Conservation (phyloP, 2,113 vertebrate genomes). For the Astur gentilis region DNA sequence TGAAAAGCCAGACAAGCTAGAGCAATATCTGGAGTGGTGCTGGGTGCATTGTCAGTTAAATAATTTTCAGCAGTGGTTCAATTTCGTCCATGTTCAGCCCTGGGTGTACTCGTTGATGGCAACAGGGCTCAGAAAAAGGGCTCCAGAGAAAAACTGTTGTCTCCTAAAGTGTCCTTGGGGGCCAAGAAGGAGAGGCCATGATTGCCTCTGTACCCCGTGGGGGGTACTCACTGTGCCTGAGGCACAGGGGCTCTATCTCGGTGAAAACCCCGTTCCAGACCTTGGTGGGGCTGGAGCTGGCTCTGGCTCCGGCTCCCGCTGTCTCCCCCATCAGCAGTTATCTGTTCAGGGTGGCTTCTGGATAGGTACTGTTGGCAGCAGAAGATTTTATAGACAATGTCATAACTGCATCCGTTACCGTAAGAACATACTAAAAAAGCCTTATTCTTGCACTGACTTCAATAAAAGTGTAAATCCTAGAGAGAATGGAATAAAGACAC, state of each 20-base stretch:
- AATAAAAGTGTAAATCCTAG: not conserved
- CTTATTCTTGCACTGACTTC: not conserved
- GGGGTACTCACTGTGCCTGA: not conserved
- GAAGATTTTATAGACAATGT: not conserved
- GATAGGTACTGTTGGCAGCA: not conserved
- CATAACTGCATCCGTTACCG: not conserved
- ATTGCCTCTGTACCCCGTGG: not conserved
- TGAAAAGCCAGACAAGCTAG: conserved; percentile 18
- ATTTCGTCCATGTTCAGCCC: not conserved
- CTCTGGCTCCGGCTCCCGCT: not conserved
- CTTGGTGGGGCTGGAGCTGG: not conserved
- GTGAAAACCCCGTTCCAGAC: not conserved
- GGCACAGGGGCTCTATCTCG: not conserved
- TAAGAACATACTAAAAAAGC: not conserved
- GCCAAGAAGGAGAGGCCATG: not conserved
- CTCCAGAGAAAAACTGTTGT: not conserved
- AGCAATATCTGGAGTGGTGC: not conserved
- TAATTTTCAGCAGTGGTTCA: not conserved
- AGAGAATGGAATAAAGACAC: not conserved
- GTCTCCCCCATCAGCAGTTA: not conserved
- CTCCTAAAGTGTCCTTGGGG: not conserved
- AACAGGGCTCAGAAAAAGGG: not conserved
- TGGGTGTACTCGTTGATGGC: not conserved
- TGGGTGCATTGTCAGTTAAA: not conserved
- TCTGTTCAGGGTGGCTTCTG: not conserved